Conservation (phyloP, 2,113 vertebrate species). For the Ophthalmotilapia sp. region DNA sequence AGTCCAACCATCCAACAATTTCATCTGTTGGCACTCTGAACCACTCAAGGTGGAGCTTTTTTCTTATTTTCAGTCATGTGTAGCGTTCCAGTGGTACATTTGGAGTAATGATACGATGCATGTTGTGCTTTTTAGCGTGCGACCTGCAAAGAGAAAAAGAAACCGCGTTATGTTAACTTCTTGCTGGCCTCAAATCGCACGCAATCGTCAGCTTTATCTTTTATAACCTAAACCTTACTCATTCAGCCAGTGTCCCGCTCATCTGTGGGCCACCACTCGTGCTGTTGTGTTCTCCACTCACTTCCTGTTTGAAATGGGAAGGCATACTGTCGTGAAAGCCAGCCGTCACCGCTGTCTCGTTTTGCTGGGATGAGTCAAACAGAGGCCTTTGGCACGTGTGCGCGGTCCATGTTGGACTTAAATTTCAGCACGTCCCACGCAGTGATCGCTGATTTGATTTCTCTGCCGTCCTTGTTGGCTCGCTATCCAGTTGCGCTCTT, state of each 20-base stretch:
- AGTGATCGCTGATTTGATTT: conserved; percentile 9
- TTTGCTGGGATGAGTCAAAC: not conserved
- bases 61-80: not conserved
- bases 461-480: not conserved
- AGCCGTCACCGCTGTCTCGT: not conserved
- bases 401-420: not conserved
- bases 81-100: not conserved
- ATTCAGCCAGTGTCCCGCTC: not conserved
- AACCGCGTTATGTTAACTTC: fast-evolving
- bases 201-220: not conserved
- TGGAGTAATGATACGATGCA: not conserved
- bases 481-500: conserved; percentile 4
- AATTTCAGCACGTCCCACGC: not conserved
- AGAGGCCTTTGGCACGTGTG: not conserved
- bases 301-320: not conserved
- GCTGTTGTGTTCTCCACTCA: fast-evolving
- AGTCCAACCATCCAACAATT: not conserved
- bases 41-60: not conserved
- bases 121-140: not conserved
- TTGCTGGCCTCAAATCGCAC: fast-evolving
- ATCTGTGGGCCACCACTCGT: not conserved
- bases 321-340: not conserved
- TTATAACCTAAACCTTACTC: not conserved
- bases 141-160: not conserved
- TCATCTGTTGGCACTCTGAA: not conserved